Conservation (phyloP, 2,797 vertebrate species). For the Enteromius thamalakanensis region DNA sequence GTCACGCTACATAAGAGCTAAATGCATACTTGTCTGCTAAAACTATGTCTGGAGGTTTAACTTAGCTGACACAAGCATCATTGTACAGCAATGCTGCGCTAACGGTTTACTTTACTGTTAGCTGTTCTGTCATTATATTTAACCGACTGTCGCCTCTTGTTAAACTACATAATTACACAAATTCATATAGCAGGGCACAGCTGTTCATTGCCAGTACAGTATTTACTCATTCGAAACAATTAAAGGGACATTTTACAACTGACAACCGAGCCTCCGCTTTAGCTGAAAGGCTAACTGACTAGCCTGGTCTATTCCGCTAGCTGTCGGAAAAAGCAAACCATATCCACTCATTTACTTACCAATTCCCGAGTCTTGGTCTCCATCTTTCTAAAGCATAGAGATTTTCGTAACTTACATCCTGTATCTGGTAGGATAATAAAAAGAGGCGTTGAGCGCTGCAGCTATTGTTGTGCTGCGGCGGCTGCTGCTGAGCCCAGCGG, state of each 20-base stretch:
- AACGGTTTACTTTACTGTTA: constrained; percentile 32
- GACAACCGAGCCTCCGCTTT: neutral
- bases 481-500: constrained; percentile 13
- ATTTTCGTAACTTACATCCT: constrained; percentile 48
- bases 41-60: neutral
- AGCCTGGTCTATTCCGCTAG: constrained; percentile 27
- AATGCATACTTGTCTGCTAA: neutral
- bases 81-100: constrained; percentile 10
- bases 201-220: neutral
- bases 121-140: constrained; percentile 14
- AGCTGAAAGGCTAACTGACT: constrained; percentile 28
- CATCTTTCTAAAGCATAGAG: constrained; percentile 68
- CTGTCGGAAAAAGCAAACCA: neutral
- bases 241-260: neutral
- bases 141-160: neutral
- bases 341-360: constrained; percentile 68
- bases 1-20: neutral
- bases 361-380: constrained; percentile 69
- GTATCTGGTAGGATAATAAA: neutral
- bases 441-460: neutral
- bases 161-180: neutral
- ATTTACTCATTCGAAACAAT: neutral
- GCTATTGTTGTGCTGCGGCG: neutral
- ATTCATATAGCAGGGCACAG: neutral
- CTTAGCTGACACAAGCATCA: constrained; percentile 1